Conservation (phyloP, 2,888 invertebrate species). For the Syrphus vitripennis region DNA sequence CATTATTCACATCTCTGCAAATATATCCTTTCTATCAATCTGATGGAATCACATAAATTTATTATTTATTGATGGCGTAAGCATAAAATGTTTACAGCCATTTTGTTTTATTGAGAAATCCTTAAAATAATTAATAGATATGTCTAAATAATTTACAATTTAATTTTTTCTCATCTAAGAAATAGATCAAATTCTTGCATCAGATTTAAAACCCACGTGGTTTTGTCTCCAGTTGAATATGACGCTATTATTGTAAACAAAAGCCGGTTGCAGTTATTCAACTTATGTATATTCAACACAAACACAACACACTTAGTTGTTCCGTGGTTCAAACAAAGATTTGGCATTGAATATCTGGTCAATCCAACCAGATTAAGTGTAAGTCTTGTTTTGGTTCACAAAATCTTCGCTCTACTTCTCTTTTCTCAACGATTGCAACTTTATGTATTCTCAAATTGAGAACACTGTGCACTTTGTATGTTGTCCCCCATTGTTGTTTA, state of each 20-base stretch:
- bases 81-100: too few species aligned
- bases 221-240: not conserved
- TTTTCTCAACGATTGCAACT: not conserved
- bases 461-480: not conserved
- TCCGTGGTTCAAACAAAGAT: not conserved
- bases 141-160: too few species aligned
- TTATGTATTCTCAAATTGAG: not conserved
- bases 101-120: too few species aligned
- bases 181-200: not conserved
- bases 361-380: not conserved
- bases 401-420: not conserved
- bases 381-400: not conserved
- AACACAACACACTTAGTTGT: not conserved
- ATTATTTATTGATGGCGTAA: too few species aligned
- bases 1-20: too few species aligned
- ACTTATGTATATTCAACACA: not conserved
- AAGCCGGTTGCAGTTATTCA: not conserved
- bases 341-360: conserved; percentile 15
- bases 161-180: too few species aligned
- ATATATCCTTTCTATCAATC: too few species aligned
- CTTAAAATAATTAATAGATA: too few species aligned
- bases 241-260: not conserved
- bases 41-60: too few species aligned
- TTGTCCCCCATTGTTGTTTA: not conserved
- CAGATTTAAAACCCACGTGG: not conserved